Evolutionary conservation across 2,888 invertebrate genomes (phyloP), one percentile per base, ranked within the genome.

Genomic region (Pachycephus smyrnensis): DNA sequence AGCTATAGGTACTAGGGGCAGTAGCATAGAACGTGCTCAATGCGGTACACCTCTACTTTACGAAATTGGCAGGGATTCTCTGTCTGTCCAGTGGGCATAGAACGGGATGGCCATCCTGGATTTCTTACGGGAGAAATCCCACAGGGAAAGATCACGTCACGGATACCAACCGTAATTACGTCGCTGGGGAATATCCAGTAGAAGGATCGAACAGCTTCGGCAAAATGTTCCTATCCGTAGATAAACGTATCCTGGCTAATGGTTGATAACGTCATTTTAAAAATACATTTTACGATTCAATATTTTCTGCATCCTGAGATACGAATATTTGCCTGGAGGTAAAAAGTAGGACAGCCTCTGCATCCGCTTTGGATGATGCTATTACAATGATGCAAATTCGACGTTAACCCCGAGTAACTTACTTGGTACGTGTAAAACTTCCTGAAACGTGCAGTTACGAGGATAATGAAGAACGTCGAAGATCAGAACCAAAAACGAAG

Each of bases 111-210:
- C 31, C 33, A 71, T 31, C 6, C 32, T 71, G 71, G 71, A 71
- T 71, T 31, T 71, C 71, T 33, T 71, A 33, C 30, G 30, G 23
- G 31, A n/a, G 68, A 73, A 40, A 31, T 30, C 73, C 55, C 33
- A 32, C 12, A 9, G 35, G 77, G 30, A 77, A 32, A 71, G 71
- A 30, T 55, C 73, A n/a, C 77, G 77, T 33, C 73, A 32, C 55
- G 73, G n/a, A 73, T 68, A 73, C 77, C 77, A n/a, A 74, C 73
- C 35, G 74, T 77, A 77, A 77, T 77, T 77, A 77, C 77, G 69
- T 69, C 69, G 69, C 77, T 35, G 69, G 55, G 55, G 55, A 55
- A 55, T 55, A 55, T 55, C 55, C 55, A 23, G 23, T 23, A 55
- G 55, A 55, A 23, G 55, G 55, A 55, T 55, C 55, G 55, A 55